Evolutionary conservation across 2,888 invertebrate genomes (phyloP).

Genomic region (Athalia cordata): DNA sequence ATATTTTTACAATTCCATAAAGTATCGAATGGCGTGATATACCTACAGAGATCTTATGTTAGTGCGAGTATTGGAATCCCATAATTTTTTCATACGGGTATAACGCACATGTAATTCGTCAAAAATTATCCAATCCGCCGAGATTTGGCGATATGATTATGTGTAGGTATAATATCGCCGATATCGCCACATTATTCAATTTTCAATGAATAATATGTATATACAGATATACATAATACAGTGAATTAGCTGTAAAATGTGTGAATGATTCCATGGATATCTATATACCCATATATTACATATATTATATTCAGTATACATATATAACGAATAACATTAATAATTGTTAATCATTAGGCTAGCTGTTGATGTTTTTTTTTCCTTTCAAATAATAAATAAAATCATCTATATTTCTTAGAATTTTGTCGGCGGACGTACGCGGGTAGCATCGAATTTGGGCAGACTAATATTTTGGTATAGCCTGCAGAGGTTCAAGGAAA

Average conservation of each 20-base stretch:
- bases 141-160: no score
- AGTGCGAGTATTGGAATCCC: no score
- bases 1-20: no score
- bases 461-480: constrained; percentile 33
- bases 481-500: neutral
- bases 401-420: constrained; percentile 56
- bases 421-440: neutral
- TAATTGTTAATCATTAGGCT: constrained; percentile 63
- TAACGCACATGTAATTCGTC: no score
- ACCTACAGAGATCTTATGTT: no score
- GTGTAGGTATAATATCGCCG: no score
- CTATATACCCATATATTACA: constrained; percentile 36
- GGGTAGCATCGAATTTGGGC: constrained; percentile 4
- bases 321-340: constrained; percentile 69
- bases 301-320: constrained; percentile 37
- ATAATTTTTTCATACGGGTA: no score
- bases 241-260: constrained; percentile 52
- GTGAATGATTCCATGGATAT: constrained; percentile 18
- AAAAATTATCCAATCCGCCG: no score
- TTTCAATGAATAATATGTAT: constrained; percentile 1
- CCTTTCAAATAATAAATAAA: constrained; percentile 67
- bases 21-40: no score
- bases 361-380: constrained; percentile 53
- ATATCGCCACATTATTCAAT: no score
- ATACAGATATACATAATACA: constrained; percentile 46